A percentile compares a stretch with the other conserved stretches of the same genome.
phyloP scores from a whole-genome alignment of 2,797 vertebrate species.

The Avahi laniger region DNA sequence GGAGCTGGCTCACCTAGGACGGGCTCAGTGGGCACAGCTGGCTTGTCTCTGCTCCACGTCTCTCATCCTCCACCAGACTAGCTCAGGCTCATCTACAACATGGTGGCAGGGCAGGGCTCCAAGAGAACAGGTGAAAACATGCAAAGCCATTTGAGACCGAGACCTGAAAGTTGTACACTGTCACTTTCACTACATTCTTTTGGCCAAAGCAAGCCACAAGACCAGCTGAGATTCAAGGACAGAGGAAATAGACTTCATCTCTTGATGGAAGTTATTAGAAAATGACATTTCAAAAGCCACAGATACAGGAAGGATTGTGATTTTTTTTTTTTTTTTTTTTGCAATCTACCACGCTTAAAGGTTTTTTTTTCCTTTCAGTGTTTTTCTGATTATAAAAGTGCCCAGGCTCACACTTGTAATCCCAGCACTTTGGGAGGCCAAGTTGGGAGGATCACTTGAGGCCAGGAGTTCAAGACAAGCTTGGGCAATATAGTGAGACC shows the following conservation, averaged over 20 bases:
- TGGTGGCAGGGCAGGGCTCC: not conserved
- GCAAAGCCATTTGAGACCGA: not conserved
- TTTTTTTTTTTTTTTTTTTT: not conserved
- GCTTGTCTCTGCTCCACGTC: not conserved
- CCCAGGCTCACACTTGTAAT: too few species aligned
- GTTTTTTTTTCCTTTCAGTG: not conserved
- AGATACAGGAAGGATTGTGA: not conserved
- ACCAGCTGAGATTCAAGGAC: not conserved
- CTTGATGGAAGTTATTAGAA: not conserved
- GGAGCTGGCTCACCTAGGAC: not conserved
- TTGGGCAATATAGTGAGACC: not conserved
- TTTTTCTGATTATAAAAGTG: conserved; percentile 30
- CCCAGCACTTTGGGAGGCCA: too few species aligned
- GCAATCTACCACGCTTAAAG: not conserved
- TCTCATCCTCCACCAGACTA: not conserved
- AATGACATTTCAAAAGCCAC: not conserved
- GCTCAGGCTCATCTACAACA: not conserved
- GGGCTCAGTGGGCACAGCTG: not conserved
- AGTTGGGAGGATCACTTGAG: not conserved
- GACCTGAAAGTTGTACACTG: not conserved
- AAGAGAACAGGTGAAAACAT: not conserved
- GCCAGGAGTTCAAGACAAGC: not conserved
- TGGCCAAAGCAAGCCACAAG: not conserved
- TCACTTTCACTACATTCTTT: not conserved
- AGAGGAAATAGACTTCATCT: not conserved